Conservation (phyloP, 2,113 vertebrate species). For the Glareola pratincola region DNA sequence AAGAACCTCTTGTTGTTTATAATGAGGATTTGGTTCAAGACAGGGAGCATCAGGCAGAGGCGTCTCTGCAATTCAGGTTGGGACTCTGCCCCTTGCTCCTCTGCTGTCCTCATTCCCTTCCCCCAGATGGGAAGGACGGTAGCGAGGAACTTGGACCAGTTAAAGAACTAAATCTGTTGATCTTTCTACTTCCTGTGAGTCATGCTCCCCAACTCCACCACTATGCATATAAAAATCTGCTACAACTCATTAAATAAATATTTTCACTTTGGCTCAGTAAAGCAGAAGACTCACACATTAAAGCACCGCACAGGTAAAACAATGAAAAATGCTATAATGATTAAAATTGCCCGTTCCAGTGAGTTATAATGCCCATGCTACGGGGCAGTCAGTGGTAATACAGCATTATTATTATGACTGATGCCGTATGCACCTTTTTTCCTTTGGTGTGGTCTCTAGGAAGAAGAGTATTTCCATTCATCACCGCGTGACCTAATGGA, state of each 20-base stretch:
- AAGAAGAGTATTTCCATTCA: conserved; percentile 26
- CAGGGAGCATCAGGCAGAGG: not conserved
- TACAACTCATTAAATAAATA: conserved; percentile 23
- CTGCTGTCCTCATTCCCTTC: not conserved
- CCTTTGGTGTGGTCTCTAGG: not conserved
- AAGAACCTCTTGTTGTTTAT: not conserved
- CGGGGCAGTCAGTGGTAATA: not conserved
- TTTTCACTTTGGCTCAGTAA: not conserved
- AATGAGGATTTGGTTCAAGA: not conserved
- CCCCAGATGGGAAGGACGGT: not conserved
- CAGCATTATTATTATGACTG: not conserved
- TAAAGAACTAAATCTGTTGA: not conserved
- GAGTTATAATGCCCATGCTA: not conserved
- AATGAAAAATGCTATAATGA: not conserved
- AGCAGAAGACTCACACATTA: not conserved
- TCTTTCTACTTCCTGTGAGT: conserved; percentile 23
- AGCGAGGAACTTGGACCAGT: not conserved
- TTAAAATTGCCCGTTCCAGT: not conserved
- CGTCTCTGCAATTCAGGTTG: not conserved
- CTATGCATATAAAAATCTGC: not conserved
- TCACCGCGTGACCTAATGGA: conserved; percentile 6
- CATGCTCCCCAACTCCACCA: not conserved
- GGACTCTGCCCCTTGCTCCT: not conserved
- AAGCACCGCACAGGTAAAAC: not conserved
- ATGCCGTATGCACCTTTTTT: not conserved